Conservation (phyloP, 30 jellyfish, hydroid and myxozoan genomes). For the Nemopilema nomurai region DNA sequence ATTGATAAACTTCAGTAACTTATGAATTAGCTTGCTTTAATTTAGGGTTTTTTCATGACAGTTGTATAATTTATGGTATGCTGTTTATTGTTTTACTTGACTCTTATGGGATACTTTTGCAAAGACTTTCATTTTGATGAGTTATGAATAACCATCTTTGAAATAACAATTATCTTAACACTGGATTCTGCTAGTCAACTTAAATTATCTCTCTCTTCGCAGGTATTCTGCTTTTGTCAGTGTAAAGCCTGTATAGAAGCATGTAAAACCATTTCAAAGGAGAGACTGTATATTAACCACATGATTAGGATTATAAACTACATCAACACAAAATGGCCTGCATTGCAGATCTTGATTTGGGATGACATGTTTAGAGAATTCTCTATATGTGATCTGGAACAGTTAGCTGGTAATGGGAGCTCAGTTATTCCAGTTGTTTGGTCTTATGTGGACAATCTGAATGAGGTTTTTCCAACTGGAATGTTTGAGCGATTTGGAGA, state of each 20-base stretch:
- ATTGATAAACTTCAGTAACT: no score
- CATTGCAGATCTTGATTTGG: slow-evolving; percentile 74
- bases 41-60: no score
- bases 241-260: slow-evolving; percentile 83
- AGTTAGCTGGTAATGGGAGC: slow-evolving; percentile 49
- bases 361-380: slow-evolving; percentile 96
- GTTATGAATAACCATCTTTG: no score
- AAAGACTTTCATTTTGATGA: no score
- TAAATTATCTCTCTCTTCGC: neutral
- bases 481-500: slow-evolving; percentile 83
- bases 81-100: no score
- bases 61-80: no score
- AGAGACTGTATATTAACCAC: slow-evolving; percentile 70
- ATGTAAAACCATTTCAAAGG: slow-evolving; percentile 55
- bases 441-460: slow-evolving; percentile 87
- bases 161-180: no score
- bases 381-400: slow-evolving; percentile 76
- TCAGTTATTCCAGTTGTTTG: slow-evolving; percentile 88
- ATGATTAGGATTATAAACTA: slow-evolving; percentile 73
- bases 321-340: slow-evolving; percentile 62
- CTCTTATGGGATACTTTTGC: no score
- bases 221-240: slow-evolving; percentile 90
- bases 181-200: no score
- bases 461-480: slow-evolving; percentile 77
- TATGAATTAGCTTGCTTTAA: no score